These are phyloP conservation scores for Onychomys arenicola DNA, from an alignment of 2,797 vertebrate genomes.

Conservation along the genomic window DNA sequence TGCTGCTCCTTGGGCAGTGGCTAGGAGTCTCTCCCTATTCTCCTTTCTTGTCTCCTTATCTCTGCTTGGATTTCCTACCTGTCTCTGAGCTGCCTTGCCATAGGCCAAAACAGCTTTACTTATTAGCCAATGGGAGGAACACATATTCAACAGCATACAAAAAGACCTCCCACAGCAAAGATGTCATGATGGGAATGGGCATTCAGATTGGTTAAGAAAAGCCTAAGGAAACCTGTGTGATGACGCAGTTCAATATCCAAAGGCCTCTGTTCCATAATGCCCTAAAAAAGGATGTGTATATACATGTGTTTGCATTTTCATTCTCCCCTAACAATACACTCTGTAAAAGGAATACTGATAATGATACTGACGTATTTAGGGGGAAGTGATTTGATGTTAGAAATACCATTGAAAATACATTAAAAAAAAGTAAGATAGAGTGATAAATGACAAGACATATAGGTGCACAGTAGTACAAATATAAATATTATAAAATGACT, in stretches of 20 bases:
- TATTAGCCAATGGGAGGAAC: too few relatives aligned
- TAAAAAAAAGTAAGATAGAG: not conserved
- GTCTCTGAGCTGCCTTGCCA: too few relatives aligned
- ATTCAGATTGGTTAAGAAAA: not conserved
- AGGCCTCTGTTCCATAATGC: not conserved
- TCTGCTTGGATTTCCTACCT: too few relatives aligned
- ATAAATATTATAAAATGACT: not conserved
- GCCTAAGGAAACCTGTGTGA: not conserved
- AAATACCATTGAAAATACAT: slow-evolving; percentile 30
- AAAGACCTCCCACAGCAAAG: too few relatives aligned
- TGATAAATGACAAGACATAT: not conserved
- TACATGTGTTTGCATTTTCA: not conserved
- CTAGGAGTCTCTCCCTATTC: too few relatives aligned
- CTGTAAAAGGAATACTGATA: not conserved
- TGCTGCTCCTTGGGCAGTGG: too few relatives aligned
- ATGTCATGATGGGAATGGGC: not conserved
- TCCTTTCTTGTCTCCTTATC: too few relatives aligned
- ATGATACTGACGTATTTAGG: not conserved
- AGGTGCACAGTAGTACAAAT: not conserved
- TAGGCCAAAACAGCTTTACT: too few relatives aligned
- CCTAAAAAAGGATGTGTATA: not conserved
- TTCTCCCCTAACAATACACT: not conserved
- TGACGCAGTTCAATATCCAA: not conserved
- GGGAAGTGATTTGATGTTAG: not conserved
- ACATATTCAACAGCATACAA: too few relatives aligned